A percentile compares a stretch with the other conserved stretches of the same genome.
Evolutionary conservation across 1,140 invertebrate genomes (phyloP).

Genomic region (Drosophila sproati): DNA sequence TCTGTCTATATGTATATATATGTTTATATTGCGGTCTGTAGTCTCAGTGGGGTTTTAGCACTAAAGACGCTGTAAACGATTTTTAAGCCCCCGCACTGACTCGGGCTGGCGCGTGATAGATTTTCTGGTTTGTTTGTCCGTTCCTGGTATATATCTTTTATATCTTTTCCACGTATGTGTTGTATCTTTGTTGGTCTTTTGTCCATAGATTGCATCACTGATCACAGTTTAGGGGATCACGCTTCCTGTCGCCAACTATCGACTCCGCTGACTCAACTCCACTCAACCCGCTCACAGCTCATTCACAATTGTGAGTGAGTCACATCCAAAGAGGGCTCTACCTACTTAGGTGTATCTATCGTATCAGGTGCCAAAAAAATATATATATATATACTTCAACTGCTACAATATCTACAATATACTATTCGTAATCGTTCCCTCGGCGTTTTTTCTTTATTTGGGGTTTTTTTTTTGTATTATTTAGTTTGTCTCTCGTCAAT

Average conservation of each 20-base stretch:
- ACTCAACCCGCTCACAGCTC: not conserved
- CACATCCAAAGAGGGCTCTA: constrained; percentile 6
- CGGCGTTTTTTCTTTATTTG: not conserved
- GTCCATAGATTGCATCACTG: constrained; percentile 42
- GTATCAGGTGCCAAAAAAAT: constrained; percentile 38
- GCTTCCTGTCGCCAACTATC: constrained; percentile 7
- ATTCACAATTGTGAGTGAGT: not conserved
- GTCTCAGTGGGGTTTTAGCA: constrained; percentile 55
- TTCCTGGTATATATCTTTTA: too few species aligned
- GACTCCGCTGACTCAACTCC: constrained; percentile 25
- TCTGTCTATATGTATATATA: constrained; percentile 3
- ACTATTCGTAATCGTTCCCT: not conserved
- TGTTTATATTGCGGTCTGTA: not conserved
- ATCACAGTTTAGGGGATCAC: constrained; percentile 44
- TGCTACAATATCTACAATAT: not conserved
- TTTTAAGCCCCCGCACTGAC: constrained; percentile 63
- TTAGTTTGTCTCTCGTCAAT: constrained; percentile 12
- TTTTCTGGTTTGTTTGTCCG: too few species aligned
- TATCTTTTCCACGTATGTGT: too few species aligned
- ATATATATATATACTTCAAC: not conserved
- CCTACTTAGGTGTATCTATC: not conserved
- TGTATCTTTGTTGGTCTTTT: not conserved
- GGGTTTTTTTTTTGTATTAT: not conserved
- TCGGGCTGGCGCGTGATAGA: constrained; percentile 53
- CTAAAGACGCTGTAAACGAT: constrained; percentile 79